These are phyloP conservation scores for Trichomalopsis sarcophagae DNA, from an alignment of 1,140 invertebrate genomes.

Conservation along the genomic window DNA sequence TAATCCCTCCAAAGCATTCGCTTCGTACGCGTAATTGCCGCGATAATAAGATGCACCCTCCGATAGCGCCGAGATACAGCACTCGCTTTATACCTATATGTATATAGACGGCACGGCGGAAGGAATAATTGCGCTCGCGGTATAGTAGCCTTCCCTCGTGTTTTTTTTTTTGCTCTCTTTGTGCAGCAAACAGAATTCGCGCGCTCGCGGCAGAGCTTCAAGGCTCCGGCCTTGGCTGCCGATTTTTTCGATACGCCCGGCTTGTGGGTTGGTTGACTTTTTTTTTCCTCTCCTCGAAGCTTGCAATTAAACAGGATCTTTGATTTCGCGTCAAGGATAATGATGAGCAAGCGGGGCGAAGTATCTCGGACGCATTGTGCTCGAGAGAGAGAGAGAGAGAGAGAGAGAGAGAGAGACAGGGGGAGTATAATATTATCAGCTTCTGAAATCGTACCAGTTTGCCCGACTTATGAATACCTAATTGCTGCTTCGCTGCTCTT, in stretches of 20 bases:
- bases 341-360: background rate
- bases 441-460: background rate
- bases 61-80: background rate
- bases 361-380: background rate
- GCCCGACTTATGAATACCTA: background rate
- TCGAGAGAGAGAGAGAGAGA: background rate
- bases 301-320: background rate
- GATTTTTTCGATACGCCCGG: background rate
- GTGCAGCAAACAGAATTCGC: background rate
- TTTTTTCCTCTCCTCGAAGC: background rate
- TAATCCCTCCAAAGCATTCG: background rate
- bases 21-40: background rate
- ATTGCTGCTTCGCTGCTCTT: background rate
- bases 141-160: background rate
- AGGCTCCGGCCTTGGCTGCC: background rate
- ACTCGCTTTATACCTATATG: background rate
- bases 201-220: background rate
- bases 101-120: background rate
- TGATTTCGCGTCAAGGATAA: background rate
- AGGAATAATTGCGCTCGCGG: background rate
- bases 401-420: no score
- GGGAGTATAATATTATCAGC: background rate
- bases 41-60: conserved; percentile 28
- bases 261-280: background rate
- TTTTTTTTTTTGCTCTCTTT: conserved; percentile 6